Percentiles rank a stretch among this genome's conserved stretches.
phyloP scores from a whole-genome alignment of 2,888 invertebrate species.

The Caenorhabditis sulstoni region DNA sequence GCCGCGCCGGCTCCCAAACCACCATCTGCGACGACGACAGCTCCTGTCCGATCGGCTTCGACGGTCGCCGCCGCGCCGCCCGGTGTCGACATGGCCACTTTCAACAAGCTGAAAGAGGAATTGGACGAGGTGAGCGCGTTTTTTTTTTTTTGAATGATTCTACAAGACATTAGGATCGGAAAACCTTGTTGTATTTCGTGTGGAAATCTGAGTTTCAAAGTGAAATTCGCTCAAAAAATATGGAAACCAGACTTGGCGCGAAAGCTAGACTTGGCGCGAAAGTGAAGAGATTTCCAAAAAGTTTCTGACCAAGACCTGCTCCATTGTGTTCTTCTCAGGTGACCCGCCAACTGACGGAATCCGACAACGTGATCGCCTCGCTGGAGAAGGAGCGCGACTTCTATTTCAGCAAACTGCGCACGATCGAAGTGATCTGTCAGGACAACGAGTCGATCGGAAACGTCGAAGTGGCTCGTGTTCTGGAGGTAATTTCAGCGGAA shows the following conservation, averaged over 20 bases:
- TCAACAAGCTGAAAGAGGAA: slow-evolving; percentile 68
- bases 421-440: slow-evolving; percentile 98
- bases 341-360: slow-evolving; percentile 71
- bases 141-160: too few species aligned
- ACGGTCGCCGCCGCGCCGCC: slow-evolving; percentile 57
- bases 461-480: slow-evolving; percentile 88
- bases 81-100: slow-evolving; percentile 42
- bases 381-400: slow-evolving; percentile 99
- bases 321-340: slow-evolving; percentile 46
- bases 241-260: too few species aligned
- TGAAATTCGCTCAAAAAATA: too few species aligned
- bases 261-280: too few species aligned
- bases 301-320: neutral
- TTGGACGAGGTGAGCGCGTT: slow-evolving; percentile 71
- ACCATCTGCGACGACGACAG: slow-evolving; percentile 27
- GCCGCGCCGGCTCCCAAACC: slow-evolving; percentile 18
- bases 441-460: slow-evolving; percentile 84
- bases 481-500: slow-evolving; percentile 50
- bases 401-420: slow-evolving; percentile 98
- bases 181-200: too few species aligned
- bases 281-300: neutral
- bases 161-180: too few species aligned
- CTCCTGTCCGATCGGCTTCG: slow-evolving; percentile 45
- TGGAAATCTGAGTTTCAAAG: too few species aligned
- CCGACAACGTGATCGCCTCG: slow-evolving; percentile 89